A percentile compares a stretch with the other conserved stretches of the same genome.
These are phyloP conservation scores for Lepidochrysops patricia DNA, from an alignment of 2,888 invertebrate genomes.

Conservation along the genomic window DNA sequence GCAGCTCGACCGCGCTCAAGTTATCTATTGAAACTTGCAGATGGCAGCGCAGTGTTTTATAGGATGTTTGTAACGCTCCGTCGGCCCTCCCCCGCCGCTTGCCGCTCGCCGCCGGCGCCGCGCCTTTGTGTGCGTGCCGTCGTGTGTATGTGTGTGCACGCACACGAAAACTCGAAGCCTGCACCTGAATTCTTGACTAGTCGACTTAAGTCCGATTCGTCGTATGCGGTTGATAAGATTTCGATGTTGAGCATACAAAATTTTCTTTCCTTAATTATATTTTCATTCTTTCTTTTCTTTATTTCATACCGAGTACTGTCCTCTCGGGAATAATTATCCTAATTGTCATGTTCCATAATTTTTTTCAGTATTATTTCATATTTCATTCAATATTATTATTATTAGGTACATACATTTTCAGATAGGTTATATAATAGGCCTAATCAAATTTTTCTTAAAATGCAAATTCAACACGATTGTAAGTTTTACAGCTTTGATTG, in stretches of 20 bases:
- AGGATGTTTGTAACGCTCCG: conserved; percentile 47
- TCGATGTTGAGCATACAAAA: not conserved
- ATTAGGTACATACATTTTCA: too few species aligned
- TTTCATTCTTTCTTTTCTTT: not conserved
- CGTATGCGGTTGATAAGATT: not conserved
- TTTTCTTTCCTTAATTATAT: not conserved
- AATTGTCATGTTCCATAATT: too few species aligned
- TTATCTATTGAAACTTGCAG: conserved; percentile 73
- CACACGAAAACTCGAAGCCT: conserved; percentile 29
- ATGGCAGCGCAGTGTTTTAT: conserved; percentile 72
- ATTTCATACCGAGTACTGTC: too few species aligned
- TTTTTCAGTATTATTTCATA: too few species aligned
- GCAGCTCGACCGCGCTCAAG: conserved; percentile 63
- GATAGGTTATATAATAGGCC: too few species aligned
- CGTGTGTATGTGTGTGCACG: conserved; percentile 28
- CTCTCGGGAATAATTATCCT: too few species aligned
- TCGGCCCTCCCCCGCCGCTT: conserved; percentile 32
- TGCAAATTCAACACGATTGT: too few species aligned
- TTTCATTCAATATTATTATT: too few species aligned
- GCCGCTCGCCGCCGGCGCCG: conserved; percentile 25
- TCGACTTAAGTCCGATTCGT: not conserved
- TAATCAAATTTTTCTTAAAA: too few species aligned
- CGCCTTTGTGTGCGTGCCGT: conserved; percentile 26
- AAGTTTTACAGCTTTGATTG: too few species aligned
- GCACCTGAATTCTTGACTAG: conserved; percentile 24